Evolutionary conservation across 2,797 vertebrate species (phyloP).

Genomic region (Acipenser oxyrinchus): DNA sequence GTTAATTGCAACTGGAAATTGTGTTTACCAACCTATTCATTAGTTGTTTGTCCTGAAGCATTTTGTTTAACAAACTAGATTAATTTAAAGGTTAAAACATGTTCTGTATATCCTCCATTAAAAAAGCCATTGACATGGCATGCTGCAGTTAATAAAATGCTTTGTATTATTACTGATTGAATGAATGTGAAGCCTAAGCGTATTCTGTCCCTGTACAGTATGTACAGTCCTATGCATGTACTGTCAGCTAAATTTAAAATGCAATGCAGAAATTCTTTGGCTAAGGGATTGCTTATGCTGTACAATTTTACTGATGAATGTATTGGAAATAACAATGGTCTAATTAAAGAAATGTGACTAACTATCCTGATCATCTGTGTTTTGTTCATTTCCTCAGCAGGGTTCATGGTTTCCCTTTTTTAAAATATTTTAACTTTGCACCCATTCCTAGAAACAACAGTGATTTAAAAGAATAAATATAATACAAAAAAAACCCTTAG

Average conservation of each 20-base stretch:
- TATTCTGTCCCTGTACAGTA: background rate
- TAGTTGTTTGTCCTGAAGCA: background rate
- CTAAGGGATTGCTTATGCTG: background rate
- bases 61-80: background rate
- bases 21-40: too few relatives aligned
- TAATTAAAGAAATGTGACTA: background rate
- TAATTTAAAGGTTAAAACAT: background rate
- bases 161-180: background rate
- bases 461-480: too few relatives aligned
- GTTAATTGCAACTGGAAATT: background rate
- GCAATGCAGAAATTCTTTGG: background rate
- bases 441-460: too few relatives aligned
- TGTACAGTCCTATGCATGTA: background rate
- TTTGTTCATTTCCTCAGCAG: too few relatives aligned
- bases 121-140: background rate
- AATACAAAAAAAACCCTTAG: too few relatives aligned
- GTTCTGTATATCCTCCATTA: background rate
- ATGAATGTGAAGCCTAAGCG: background rate
- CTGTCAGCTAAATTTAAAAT: background rate
- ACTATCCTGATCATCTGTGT: background rate
- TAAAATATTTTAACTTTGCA: too few relatives aligned
- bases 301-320: slow-evolving; percentile 9
- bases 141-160: background rate
- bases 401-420: too few relatives aligned
- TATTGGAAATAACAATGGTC: background rate